Evolutionary conservation across 2,113 vertebrate genomes (phyloP).

Genomic region (Cichladusa arquata): DNA sequence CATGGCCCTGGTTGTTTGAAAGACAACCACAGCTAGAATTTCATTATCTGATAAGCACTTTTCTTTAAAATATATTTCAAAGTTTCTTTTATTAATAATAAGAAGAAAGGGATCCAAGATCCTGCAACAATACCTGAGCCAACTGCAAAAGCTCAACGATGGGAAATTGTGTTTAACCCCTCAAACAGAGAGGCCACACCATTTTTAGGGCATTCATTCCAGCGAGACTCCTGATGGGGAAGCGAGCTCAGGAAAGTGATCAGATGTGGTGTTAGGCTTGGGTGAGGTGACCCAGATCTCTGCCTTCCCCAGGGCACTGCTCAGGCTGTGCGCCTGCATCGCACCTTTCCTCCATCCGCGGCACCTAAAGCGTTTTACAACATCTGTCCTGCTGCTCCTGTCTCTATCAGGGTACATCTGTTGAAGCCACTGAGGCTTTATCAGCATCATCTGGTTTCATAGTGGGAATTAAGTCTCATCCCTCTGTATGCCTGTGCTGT

Average conservation of each 20-base stretch:
- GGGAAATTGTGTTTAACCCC: constrained; percentile 44
- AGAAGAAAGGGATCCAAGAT: constrained; percentile 21
- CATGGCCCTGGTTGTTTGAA: constrained; percentile 62
- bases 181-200: not conserved
- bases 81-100: constrained; percentile 46
- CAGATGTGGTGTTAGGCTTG: not conserved
- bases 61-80: constrained; percentile 26
- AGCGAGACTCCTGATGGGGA: not conserved
- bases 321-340: not conserved
- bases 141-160: not conserved
- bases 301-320: not conserved
- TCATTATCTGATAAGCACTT: constrained; percentile 71
- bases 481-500: not conserved
- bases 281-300: constrained; percentile 40
- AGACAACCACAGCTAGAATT: constrained; percentile 68
- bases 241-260: not conserved
- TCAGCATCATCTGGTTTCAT: not conserved
- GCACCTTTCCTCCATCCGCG: not conserved
- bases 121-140: constrained; percentile 47
- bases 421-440: not conserved
- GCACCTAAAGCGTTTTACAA: not conserved
- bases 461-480: not conserved
- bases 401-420: not conserved
- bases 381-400: not conserved
- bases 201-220: constrained; percentile 28